phyloP scores from a whole-genome alignment of 2,113 vertebrate species.

The Condylura cristata region DNA sequence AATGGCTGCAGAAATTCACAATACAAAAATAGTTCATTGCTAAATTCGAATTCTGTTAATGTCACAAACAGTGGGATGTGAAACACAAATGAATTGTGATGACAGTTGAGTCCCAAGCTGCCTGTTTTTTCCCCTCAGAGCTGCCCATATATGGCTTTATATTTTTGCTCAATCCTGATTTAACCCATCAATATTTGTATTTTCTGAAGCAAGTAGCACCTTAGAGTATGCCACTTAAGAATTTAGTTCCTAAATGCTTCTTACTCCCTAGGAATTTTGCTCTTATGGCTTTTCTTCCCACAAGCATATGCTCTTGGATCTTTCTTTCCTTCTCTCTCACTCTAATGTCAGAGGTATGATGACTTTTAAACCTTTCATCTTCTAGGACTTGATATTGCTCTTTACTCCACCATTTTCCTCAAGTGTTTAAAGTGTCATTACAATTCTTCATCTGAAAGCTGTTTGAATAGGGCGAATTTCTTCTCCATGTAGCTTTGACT shows the following conservation, averaged over 20 bases:
- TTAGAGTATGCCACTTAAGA: neutral
- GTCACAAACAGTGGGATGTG: constrained; percentile 81
- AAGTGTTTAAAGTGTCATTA: neutral
- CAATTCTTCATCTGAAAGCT: neutral
- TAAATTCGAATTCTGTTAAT: constrained; percentile 82
- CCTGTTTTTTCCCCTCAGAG: constrained; percentile 59
- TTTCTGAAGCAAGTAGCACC: constrained; percentile 66
- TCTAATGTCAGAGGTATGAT: neutral
- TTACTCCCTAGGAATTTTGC: neutral
- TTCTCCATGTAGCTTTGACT: neutral
- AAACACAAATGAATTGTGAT: constrained; percentile 81
- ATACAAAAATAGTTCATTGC: constrained; percentile 81
- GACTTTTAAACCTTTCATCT: neutral
- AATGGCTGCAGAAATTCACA: constrained; percentile 77
- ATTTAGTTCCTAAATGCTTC: constrained; percentile 51
- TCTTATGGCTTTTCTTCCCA: neutral
- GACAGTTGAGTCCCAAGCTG: constrained; percentile 81
- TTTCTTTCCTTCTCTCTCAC: neutral
- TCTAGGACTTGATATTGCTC: neutral
- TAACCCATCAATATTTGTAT: constrained; percentile 80
- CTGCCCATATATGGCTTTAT: constrained; percentile 75
- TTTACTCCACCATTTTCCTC: neutral
- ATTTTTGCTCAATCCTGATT: constrained; percentile 76
- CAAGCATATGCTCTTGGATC: neutral
- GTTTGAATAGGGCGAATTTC: neutral